Conservation (phyloP, 2,797 vertebrate genomes). For the Gymnoscopelus microlampas region DNA sequence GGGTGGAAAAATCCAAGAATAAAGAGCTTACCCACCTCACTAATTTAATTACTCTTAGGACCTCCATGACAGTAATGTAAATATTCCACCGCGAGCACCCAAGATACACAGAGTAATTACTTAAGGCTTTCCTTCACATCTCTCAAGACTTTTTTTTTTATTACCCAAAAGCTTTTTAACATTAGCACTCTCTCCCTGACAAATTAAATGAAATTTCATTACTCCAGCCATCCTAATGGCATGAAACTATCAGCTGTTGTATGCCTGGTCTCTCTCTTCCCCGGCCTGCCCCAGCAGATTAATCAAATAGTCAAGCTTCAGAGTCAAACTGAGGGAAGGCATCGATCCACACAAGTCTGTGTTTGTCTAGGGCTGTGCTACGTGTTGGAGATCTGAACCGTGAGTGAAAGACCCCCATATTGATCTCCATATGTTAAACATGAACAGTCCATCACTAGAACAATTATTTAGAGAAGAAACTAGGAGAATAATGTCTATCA, state of each 20-base stretch:
- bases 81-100: conserved; percentile 93
- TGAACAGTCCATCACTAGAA: conserved; percentile 73
- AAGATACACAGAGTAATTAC: conserved; percentile 97
- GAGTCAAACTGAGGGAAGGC: conserved; percentile 80
- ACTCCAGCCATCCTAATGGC: conserved; percentile 97
- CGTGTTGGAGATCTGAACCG: conserved; percentile 71
- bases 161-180: conserved; percentile 97
- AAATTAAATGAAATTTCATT: conserved; percentile 99
- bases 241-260: conserved; percentile 90
- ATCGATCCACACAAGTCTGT: conserved; percentile 80
- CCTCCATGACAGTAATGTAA: conserved; percentile 96
- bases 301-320: conserved; percentile 85
- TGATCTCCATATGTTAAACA: conserved; percentile 81
- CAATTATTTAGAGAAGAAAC: conserved; percentile 73
- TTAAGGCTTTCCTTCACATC: conserved; percentile 97
- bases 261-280: conserved; percentile 85
- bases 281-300: conserved; percentile 78
- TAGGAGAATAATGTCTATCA: conserved; percentile 41
- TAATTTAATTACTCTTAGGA: conserved; percentile 96
- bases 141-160: conserved; percentile 82
- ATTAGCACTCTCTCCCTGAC: conserved; percentile 99
- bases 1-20: conserved; percentile 82
- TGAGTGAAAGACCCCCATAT: conserved; percentile 79
- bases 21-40: conserved; percentile 88
- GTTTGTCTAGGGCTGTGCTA: conserved; percentile 67